phyloP scores from a whole-genome alignment of 2,113 vertebrate species.

The Tinamus guttatus region DNA sequence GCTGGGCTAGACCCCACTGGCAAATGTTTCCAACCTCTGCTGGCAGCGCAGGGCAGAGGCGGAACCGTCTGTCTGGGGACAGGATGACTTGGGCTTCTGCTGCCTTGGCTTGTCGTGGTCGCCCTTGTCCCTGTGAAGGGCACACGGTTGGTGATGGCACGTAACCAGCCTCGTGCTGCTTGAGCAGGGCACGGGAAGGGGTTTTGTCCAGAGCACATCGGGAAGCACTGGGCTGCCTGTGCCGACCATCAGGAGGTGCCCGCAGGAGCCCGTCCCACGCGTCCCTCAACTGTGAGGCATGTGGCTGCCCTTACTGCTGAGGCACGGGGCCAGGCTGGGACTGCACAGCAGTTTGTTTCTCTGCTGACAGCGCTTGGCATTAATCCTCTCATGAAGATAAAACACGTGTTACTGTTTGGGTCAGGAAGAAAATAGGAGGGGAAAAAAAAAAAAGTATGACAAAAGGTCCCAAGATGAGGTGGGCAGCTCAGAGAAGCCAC shows the following conservation, averaged over 20 bases:
- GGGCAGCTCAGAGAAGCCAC: neutral
- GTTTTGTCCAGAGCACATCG: neutral
- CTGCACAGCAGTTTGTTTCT: neutral
- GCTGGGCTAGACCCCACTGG: neutral
- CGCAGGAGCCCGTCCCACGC: neutral
- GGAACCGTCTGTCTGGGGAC: fast-evolving
- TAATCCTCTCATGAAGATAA: neutral
- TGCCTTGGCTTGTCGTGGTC: neutral
- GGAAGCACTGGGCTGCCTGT: neutral
- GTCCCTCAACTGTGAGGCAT: neutral
- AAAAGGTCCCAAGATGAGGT: neutral
- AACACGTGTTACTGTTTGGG: neutral
- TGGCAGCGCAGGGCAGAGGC: neutral
- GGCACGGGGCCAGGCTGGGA: neutral
- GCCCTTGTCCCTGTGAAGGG: neutral
- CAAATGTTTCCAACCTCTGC: too few species aligned
- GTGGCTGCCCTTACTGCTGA: neutral
- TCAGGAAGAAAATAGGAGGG: too few species aligned
- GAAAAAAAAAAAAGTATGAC: neutral
- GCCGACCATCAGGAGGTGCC: neutral
- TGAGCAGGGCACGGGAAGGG: neutral
- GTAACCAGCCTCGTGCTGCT: neutral
- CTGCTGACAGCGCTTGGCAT: neutral
- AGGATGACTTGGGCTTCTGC: neutral
- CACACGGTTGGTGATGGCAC: neutral